Base-by-base conservation (phyloP, 2,888 invertebrate species). In the Drosophila kuntzei region DNA sequence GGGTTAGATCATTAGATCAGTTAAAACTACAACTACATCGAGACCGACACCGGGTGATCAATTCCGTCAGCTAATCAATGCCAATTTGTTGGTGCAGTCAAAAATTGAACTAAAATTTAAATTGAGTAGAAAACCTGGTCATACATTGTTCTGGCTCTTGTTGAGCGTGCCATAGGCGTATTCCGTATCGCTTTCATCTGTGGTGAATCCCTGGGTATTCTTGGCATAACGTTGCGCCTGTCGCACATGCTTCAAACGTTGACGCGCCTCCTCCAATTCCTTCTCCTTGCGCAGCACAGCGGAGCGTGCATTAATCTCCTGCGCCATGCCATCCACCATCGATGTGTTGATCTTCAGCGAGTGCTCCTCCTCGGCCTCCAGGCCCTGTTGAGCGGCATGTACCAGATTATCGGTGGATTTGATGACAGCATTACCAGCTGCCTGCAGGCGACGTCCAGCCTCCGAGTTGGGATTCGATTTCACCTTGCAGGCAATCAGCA, bases 401-500 rank as follows among this genome's bases (percentile, higher is more conserved):
- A 99, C 99, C 87, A 99, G 93, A 93, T 98, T 98, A 92, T 99
- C 99, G 0, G 99, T 99, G 3, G 99, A 99, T 71, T 97, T 94
- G 93, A 99, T 99, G 2, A 99, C 99, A 3, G 98, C 98, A 80
- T 98, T 98, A 12, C 99, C 99, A 0, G 99, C 99, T 12, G 96
- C 95, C 92, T 98, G 96, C 37, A 99, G 93, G 11, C 99, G 95
- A 46, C 97, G 95, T 51, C 98, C 99, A 7, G 98, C 96, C 80
- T 98, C 97, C 7, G 98, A 98, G 68, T 98, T 97, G 1, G 98
- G 97, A 93, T 99, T 99, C 0, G 99, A 98, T 92, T 99, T 99
- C 63, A 99, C 99, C 94, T 99, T 98, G 93, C 99, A 99, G 0
- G 99, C 99, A 46, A 99, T 98, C 55, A 99, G 93, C 60, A 99